Base-by-base conservation (phyloP, 2,113 vertebrate species). In the Notarius lentiginosus region DNA sequence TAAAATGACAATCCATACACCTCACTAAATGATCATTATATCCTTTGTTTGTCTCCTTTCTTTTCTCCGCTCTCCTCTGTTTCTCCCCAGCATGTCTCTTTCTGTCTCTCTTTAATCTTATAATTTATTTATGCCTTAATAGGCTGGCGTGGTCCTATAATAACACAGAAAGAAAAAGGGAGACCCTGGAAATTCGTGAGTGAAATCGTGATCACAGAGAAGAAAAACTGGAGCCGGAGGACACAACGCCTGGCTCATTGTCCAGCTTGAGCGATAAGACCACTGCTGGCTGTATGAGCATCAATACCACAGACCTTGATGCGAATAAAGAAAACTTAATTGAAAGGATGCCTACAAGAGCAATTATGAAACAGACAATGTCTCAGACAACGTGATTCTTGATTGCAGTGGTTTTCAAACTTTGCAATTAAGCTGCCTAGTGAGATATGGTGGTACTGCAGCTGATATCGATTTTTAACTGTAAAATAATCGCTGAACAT, bases 141-240 rank as follows among this genome's bases (percentile, higher is more conserved):
- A 51, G 56, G n/a, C 47, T 81, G 49, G 34, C 18, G 27, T 20
- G 15, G 63, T 12, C 12, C 51, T 85, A 55, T 85, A 85, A 88
- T 90, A 65, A 82, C 53, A 75, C 58, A 30, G 51, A 70, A 41
- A 41, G 41, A 41, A 41, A 22, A 27, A 66, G 49, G 51, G 51
- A 56, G 66, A 60, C 65, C 79, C 18, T 51, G 30, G 41, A 51
- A 73, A 56, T 61, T 85, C 53, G 18, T n/a, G 65, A 56, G 58
- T 79, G 56, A 85, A 85, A 85, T 81, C 79, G 53, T 84, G 85
- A 91, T 66, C 86, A 77, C 22, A 86, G 55, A 72, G 66, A 63
- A 14, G 24, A n/a, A 53, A 55, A 81, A 80, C 68, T 86, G 53
- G 76, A 86, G 5, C 55, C 81, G 84, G 61, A 88, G 27, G 47